phyloP scores from a whole-genome alignment of 2,797 vertebrate genomes.

The Bryconaethiops microstoma region DNA sequence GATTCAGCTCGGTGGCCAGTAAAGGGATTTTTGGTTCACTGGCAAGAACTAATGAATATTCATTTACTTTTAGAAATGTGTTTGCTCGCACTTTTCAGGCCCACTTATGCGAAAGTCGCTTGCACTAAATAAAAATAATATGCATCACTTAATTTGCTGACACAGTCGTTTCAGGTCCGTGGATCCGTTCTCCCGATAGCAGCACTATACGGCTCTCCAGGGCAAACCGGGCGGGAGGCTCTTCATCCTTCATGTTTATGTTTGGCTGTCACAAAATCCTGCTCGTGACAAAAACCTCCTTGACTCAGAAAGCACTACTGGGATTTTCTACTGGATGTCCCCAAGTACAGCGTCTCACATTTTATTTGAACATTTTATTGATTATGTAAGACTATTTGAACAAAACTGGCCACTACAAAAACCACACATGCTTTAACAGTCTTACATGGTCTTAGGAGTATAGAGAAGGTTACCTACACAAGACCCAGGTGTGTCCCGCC shows the following conservation, averaged over 20 bases:
- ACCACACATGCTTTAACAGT: neutral
- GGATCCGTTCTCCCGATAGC: neutral
- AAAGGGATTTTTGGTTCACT: slow-evolving; percentile 12
- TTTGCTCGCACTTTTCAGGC: neutral
- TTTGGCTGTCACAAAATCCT: slow-evolving; percentile 1
- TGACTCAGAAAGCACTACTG: neutral
- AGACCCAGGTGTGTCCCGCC: no score
- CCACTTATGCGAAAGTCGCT: no score
- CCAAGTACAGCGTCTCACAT: neutral
- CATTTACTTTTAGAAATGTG: neutral
- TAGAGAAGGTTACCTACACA: neutral
- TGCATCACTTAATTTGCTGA: slow-evolving; percentile 6
- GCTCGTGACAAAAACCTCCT: slow-evolving; percentile 5
- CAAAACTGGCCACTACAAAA: neutral
- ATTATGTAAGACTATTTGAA: neutral
- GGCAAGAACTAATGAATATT: slow-evolving; percentile 6
- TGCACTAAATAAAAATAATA: neutral
- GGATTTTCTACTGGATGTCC: slow-evolving; percentile 2
- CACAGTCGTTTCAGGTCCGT: neutral
- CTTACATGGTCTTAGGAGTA: neutral
- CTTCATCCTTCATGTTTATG: slow-evolving; percentile 19
- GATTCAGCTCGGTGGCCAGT: slow-evolving; percentile 10
- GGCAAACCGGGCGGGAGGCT: neutral
- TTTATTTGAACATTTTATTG: neutral
- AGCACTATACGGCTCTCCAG: neutral